Base-by-base conservation (phyloP, 2,888 invertebrate genomes). In the Ctenicera cuprea region DNA sequence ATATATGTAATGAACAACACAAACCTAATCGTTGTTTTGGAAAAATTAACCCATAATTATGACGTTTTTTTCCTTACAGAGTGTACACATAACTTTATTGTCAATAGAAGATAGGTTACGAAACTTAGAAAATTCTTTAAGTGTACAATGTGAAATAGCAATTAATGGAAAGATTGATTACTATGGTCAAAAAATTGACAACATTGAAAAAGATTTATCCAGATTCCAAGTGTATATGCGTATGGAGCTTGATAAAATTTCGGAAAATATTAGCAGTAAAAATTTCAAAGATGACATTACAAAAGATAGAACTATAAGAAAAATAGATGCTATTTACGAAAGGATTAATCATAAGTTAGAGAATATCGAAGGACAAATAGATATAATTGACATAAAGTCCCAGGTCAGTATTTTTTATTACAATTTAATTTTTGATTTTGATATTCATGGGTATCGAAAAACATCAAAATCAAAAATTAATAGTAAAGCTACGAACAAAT, bases 281-380 rank as follows among this genome's bases (percentile, higher is more conserved):
- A 85, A 86, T 74, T 85, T 87, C 77, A 88, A 87, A 77, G 86
- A 87, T 71, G 87, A 88, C 63, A 79, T 88, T 33, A 77, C 82
- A 41, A 85, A 82, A 67, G 88, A 87, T 7, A 87, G 87, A 70
- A 78, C 85, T 16, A 79, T 82, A 57, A 82, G 87, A 73, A 88
- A 87, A 79, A 80, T 88, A n/a, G 88, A 88, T 75, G 80, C 83
- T 1, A 80, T 84, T 37, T 87, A 87, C 71, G 88, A 89, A 64
- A 82, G 87, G 63, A 79, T 88, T 20, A 85, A 83, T 59, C 86
- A 88, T 72, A 82, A 85, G 74, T 71, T 88, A 48, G 82, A 82
- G 18, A 86, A 85, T 76, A 81, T 87, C 62, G 88, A 88, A 65
- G 82, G 83, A 59, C 85, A 86, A 74, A 76, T 85, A 3, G 88